Evolutionary conservation across 2,797 vertebrate species (phyloP).

Genomic region (Pogoniulus pusillus): DNA sequence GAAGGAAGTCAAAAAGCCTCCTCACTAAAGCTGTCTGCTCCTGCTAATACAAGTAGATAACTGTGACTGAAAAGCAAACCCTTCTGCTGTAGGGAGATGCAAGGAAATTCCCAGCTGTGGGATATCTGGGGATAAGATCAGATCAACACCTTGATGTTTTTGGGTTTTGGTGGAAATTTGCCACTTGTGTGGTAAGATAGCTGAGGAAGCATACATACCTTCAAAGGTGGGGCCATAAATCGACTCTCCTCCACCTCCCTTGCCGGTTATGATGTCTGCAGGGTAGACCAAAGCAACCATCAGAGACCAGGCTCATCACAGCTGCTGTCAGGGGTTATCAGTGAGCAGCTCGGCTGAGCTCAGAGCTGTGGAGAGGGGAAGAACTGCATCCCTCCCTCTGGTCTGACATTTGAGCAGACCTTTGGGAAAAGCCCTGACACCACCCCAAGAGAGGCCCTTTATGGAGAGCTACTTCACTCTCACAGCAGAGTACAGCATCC

Average conservation of each 20-base stretch:
- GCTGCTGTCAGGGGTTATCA: background rate
- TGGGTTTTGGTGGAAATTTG: background rate
- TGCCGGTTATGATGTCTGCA: conserved; percentile 84
- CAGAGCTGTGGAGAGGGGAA: too few species aligned
- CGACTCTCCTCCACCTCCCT: conserved; percentile 83
- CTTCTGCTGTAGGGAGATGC: background rate
- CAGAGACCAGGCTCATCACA: background rate
- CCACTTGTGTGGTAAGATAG: background rate
- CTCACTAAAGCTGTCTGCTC: background rate
- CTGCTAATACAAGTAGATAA: background rate
- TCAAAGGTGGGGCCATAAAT: conserved; percentile 89
- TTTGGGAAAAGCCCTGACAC: background rate
- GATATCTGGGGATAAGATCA: too few species aligned
- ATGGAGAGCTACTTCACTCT: background rate
- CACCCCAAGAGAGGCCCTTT: background rate
- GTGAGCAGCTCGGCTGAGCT: too few species aligned
- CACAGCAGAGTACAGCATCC: background rate
- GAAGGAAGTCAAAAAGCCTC: background rate
- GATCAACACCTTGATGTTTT: background rate
- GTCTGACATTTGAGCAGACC: background rate
- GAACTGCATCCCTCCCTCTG: background rate
- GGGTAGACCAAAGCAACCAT: conserved; percentile 9
- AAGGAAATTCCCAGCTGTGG: background rate
- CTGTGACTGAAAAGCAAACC: background rate
- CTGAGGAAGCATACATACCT: conserved; percentile 76